Conservation (phyloP, 2,113 vertebrate genomes). For the Bostrychus sinensis region DNA sequence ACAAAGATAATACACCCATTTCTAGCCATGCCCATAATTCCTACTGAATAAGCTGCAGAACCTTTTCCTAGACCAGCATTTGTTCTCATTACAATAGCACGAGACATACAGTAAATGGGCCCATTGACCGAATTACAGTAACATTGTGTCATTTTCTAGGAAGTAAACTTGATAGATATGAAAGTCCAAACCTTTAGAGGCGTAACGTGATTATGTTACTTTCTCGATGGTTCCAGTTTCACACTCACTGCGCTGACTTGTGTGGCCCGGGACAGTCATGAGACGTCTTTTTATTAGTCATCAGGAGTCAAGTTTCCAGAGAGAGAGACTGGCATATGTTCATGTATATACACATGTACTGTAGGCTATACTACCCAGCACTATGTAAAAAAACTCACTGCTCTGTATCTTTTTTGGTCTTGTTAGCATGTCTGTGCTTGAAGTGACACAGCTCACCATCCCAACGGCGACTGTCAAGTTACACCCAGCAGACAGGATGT, state of each 20-base stretch:
- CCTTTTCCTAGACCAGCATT: too few relatives aligned
- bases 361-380: neutral
- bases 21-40: too few relatives aligned
- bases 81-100: too few relatives aligned
- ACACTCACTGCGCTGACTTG: neutral
- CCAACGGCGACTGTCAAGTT: constrained; percentile 23
- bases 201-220: neutral
- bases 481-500: constrained; percentile 45
- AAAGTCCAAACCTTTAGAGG: neutral
- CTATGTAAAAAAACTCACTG: neutral
- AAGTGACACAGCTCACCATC: constrained; percentile 8
- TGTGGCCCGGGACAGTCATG: neutral
- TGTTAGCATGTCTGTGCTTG: neutral
- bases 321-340: neutral
- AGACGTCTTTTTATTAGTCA: too few relatives aligned
- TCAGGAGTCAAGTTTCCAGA: neutral
- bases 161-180: neutral
- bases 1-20: too few relatives aligned
- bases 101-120: too few relatives aligned
- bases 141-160: neutral
- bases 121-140: too few relatives aligned
- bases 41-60: too few relatives aligned
- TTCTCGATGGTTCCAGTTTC: neutral
- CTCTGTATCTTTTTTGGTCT: constrained; percentile 39
- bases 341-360: neutral